Conservation (phyloP, 2,113 vertebrate genomes). For the Rhineura floridana region DNA sequence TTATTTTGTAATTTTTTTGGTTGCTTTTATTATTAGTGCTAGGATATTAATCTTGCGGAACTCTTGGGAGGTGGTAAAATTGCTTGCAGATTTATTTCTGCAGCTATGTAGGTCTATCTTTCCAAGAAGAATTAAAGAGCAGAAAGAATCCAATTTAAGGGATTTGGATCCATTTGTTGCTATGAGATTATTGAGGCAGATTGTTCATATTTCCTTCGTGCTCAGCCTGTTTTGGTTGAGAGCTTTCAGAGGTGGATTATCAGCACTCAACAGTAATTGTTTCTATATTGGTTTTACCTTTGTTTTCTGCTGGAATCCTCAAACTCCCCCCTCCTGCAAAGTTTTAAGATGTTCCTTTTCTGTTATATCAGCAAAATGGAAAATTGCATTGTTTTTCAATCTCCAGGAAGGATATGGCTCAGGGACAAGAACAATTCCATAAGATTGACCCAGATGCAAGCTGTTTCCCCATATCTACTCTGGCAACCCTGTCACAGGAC, state of each 20-base stretch:
- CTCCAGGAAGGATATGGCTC: background rate
- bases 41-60: constrained; percentile 31
- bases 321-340: background rate
- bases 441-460: no score
- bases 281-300: constrained; percentile 14
- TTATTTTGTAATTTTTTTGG: background rate
- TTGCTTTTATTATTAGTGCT: constrained; percentile 39
- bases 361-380: constrained; percentile 26
- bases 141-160: constrained; percentile 29
- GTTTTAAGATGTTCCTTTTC: constrained; percentile 27
- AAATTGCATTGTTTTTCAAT: constrained; percentile 19
- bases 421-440: background rate
- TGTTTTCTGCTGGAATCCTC: background rate
- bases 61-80: constrained; percentile 46
- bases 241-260: constrained; percentile 45
- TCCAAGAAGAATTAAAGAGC: constrained; percentile 42
- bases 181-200: constrained; percentile 1
- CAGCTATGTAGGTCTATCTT: constrained; percentile 30
- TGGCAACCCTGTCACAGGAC: no score
- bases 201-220: constrained; percentile 37
- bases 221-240: constrained; percentile 44
- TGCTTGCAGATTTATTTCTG: constrained; percentile 19
- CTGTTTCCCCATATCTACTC: no score
- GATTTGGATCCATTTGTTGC: constrained; percentile 22
- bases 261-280: constrained; percentile 32